A percentile compares a stretch with the other conserved stretches of the same genome.
phyloP scores from a whole-genome alignment of 2,797 vertebrate species.

The Gallinago nigripennis region DNA sequence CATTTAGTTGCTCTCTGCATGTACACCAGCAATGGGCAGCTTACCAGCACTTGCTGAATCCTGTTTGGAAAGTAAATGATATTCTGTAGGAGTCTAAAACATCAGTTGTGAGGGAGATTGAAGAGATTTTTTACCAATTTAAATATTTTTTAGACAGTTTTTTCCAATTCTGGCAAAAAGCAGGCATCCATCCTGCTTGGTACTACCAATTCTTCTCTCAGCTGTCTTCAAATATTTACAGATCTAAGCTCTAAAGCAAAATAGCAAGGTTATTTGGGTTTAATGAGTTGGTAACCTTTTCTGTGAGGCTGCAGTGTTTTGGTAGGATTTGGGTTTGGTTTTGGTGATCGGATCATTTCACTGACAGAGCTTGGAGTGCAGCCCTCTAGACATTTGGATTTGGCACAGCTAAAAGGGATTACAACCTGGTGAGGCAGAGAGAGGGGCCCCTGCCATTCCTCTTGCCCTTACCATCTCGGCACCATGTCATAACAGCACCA shows the following conservation, averaged over 20 bases:
- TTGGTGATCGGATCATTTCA: not conserved
- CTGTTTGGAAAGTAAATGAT: not conserved
- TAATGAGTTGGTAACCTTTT: not conserved
- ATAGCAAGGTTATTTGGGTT: not conserved
- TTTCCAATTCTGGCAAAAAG: not conserved
- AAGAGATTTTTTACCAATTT: not conserved
- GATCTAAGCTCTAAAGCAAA: not conserved
- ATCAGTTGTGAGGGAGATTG: not conserved
- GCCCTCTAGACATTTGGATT: not conserved
- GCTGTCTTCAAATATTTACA: not conserved
- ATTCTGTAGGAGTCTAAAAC: not conserved
- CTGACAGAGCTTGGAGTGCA: not conserved
- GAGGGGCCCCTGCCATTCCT: not conserved
- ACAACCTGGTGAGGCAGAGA: not conserved
- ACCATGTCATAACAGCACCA: not conserved
- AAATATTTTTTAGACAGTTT: not conserved
- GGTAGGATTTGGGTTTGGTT: not conserved
- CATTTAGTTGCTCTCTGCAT: not conserved
- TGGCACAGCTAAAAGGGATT: not conserved
- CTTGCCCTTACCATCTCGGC: not conserved
- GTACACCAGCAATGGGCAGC: fast-evolving
- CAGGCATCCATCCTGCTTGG: not conserved
- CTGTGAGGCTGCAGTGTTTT: not conserved
- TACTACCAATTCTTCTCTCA: not conserved
- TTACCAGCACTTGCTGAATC: not conserved